phyloP scores from a whole-genome alignment of 2,113 vertebrate genomes.

The Arothron firmamentum region DNA sequence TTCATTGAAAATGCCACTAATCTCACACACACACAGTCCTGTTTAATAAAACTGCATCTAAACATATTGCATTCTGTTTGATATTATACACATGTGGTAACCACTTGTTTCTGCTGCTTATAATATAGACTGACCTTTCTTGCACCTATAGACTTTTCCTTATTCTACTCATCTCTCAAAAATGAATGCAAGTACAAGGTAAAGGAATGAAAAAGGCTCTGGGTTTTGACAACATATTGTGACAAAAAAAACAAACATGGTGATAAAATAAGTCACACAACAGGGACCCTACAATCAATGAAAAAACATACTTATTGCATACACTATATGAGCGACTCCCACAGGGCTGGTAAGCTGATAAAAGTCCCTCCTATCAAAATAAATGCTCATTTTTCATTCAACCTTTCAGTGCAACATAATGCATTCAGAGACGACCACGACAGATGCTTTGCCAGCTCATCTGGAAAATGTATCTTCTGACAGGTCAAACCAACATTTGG shows the following conservation, averaged over 20 bases:
- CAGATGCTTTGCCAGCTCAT: too few species aligned
- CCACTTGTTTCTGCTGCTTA: background rate
- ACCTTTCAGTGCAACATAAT: background rate
- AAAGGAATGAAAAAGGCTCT: background rate
- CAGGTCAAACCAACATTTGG: slow-evolving; percentile 26
- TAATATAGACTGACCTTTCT: background rate
- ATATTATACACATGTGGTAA: background rate
- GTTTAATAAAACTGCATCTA: background rate
- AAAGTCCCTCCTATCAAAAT: slow-evolving; percentile 18
- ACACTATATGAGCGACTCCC: slow-evolving; percentile 28
- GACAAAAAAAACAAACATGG: background rate
- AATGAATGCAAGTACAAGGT: background rate
- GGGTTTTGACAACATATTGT: background rate
- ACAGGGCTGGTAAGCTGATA: background rate
- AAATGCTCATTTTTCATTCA: slow-evolving; percentile 9
- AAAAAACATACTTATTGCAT: slow-evolving; percentile 54
- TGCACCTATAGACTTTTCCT: background rate
- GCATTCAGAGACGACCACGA: too few species aligned
- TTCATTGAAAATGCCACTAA: background rate
- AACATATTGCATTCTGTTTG: background rate
- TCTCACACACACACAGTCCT: background rate
- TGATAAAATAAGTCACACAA: slow-evolving; percentile 6
- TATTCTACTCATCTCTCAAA: background rate
- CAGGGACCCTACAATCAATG: slow-evolving; percentile 20
- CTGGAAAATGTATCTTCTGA: background rate